Evolutionary conservation across 1,140 invertebrate genomes (phyloP).

Genomic region (Oryctes rhinoceros): DNA sequence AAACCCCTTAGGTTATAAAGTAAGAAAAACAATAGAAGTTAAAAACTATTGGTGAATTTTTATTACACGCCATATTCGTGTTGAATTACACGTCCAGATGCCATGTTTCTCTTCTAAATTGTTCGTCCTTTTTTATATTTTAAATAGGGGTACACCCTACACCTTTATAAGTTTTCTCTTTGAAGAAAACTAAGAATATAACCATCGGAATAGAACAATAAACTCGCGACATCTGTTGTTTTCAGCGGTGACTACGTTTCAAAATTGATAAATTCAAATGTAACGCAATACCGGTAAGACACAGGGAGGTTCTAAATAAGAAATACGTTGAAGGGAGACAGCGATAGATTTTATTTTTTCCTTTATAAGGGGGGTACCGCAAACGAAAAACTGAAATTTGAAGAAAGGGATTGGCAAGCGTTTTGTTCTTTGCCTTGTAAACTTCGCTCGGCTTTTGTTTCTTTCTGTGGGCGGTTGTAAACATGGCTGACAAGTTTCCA

Average conservation of each 20-base stretch:
- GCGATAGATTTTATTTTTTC: background rate
- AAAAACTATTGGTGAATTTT: constrained; percentile 39
- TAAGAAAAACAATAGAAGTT: constrained; percentile 21
- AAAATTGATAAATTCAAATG: background rate
- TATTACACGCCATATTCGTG: constrained; percentile 25
- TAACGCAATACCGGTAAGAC: background rate
- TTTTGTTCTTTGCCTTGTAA: constrained; percentile 39
- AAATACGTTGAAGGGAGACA: background rate
- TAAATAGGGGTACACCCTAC: too few species aligned
- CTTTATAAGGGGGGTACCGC: background rate
- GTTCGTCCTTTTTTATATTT: too few species aligned
- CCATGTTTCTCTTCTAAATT: background rate
- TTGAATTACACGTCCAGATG: constrained; percentile 36
- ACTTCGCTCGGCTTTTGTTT: constrained; percentile 44
- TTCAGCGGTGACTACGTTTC: background rate
- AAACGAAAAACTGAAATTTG: constrained; percentile 9
- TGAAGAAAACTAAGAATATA: too few species aligned
- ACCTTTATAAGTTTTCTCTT: too few species aligned
- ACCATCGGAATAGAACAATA: too few species aligned
- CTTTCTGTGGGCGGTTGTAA: constrained; percentile 49
- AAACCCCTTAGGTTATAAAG: constrained; percentile 5
- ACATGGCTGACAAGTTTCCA: constrained; percentile 48
- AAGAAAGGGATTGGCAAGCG: background rate
- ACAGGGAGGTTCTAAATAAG: background rate
- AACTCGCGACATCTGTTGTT: background rate